Evolutionary conservation across 2,113 vertebrate species (phyloP).

Genomic region (Tenrec ecaudatus): DNA sequence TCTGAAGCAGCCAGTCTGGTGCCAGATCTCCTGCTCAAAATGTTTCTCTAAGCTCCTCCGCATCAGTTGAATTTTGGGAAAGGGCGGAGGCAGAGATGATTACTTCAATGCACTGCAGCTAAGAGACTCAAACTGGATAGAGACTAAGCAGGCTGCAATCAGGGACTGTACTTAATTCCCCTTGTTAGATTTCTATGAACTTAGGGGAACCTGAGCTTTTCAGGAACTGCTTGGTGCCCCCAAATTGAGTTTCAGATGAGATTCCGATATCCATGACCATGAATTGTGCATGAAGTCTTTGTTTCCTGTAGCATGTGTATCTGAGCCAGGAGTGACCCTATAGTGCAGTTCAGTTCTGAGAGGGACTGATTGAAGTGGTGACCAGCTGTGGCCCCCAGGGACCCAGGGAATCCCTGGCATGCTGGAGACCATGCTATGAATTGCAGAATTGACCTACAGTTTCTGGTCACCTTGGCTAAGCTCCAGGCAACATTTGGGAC

Average conservation of each 20-base stretch:
- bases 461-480: slow-evolving; percentile 22
- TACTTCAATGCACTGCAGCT: background rate
- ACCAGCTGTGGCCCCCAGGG: background rate
- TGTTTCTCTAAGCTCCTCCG: background rate
- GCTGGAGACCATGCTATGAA: background rate
- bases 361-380: too few species aligned
- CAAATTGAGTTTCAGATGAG: too few species aligned
- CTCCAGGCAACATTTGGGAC: background rate
- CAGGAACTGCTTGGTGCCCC: too few species aligned
- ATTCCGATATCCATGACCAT: too few species aligned
- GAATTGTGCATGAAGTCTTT: too few species aligned
- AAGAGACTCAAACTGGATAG: background rate
- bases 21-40: background rate
- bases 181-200: too few species aligned
- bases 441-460: background rate
- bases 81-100: background rate
- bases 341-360: too few species aligned
- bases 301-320: too few species aligned
- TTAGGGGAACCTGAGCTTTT: too few species aligned
- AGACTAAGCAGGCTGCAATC: background rate
- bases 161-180: background rate
- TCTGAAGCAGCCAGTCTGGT: background rate
- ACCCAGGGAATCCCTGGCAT: background rate
- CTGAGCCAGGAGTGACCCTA: too few species aligned
- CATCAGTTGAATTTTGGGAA: background rate